Conservation (phyloP, 2,113 vertebrate genomes). For the Menidia beryllina region DNA sequence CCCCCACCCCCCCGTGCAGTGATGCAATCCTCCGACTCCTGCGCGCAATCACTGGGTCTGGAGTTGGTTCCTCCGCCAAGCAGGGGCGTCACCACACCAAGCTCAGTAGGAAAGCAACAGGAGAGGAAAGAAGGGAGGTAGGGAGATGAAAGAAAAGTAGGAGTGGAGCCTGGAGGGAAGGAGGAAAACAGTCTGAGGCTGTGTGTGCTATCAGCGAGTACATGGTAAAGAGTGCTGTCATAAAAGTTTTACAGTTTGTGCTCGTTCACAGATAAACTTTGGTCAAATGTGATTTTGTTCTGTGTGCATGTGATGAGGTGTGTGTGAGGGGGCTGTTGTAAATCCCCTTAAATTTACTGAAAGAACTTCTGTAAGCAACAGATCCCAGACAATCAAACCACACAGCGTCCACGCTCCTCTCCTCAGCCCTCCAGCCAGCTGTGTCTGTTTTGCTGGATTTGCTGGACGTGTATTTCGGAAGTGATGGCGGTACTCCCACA, state of each 20-base stretch:
- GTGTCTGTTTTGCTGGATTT: slow-evolving; percentile 51
- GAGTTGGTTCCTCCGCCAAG: slow-evolving; percentile 65
- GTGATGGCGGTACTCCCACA: slow-evolving; percentile 66
- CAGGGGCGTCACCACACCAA: slow-evolving; percentile 69
- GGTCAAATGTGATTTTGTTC: slow-evolving; percentile 36
- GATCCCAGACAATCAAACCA: slow-evolving; percentile 27
- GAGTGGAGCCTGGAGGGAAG: slow-evolving; percentile 45
- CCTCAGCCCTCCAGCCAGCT: slow-evolving; percentile 70
- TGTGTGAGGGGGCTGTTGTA: not conserved
- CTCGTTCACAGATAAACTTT: slow-evolving; percentile 26
- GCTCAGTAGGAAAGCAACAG: slow-evolving; percentile 66
- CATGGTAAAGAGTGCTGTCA: slow-evolving; percentile 20
- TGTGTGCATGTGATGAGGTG: slow-evolving; percentile 1
- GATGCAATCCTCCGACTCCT: slow-evolving; percentile 83
- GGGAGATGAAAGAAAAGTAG: slow-evolving; percentile 35
- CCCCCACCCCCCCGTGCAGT: slow-evolving; percentile 76
- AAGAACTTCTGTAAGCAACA: slow-evolving; percentile 15
- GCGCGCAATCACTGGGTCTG: slow-evolving; percentile 80
- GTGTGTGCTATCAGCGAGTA: slow-evolving; percentile 35
- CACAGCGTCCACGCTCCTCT: slow-evolving; percentile 32
- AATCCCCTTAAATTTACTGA: slow-evolving; percentile 1
- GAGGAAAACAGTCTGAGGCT: slow-evolving; percentile 50
- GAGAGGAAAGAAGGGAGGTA: slow-evolving; percentile 60
- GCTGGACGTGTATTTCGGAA: slow-evolving; percentile 61
- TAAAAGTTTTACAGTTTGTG: slow-evolving; percentile 58